phyloP scores from a whole-genome alignment of 2,888 invertebrate genomes.

The Habrosyne pyritoides region DNA sequence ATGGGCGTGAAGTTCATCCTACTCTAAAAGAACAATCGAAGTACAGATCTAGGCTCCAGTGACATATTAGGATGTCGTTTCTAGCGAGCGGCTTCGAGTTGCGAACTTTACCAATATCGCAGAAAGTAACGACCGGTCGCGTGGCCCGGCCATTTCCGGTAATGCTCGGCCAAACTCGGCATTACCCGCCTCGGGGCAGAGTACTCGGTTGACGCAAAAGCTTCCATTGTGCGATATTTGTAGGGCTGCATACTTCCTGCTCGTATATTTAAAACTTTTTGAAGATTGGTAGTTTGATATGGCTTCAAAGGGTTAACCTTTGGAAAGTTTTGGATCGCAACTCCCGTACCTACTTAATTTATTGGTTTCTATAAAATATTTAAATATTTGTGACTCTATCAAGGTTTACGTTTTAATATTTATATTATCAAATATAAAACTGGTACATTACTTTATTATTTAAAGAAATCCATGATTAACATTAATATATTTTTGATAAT shows the following conservation, averaged over 20 bases:
- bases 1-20: no score
- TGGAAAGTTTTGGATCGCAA: not conserved
- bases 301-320: not conserved
- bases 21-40: not conserved
- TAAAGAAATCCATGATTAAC: no score
- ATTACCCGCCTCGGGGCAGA: not conserved
- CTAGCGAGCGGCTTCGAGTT: not conserved
- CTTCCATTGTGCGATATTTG: not conserved
- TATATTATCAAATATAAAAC: no score
- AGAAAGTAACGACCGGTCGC: conserved; percentile 1
- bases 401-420: no score
- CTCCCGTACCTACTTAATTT: no score
- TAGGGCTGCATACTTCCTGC: not conserved
- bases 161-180: not conserved
- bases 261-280: not conserved
- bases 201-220: not conserved
- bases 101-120: not conserved
- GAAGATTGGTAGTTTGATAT: not conserved
- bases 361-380: no score
- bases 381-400: no score
- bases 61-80: not conserved
- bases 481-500: no score
- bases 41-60: not conserved
- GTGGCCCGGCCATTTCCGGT: not conserved
- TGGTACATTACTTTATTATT: no score